Evolutionary conservation across 2,797 vertebrate species (phyloP), one percentile per base, ranked within the genome.

Genomic region (Pygocentrus nattereri): DNA sequence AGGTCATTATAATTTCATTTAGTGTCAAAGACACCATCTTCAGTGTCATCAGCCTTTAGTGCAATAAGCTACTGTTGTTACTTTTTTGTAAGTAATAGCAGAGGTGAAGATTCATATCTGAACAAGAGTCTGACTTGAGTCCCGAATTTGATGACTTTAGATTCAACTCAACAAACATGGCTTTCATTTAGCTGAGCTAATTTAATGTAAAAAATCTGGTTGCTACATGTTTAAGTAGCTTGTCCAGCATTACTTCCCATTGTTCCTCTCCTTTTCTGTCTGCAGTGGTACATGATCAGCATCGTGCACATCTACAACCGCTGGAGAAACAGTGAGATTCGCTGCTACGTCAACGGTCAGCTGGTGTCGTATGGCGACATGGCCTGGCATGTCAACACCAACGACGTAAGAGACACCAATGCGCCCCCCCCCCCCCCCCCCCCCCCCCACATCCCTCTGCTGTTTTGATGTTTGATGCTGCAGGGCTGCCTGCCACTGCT

Each of bases 321-420:
- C 84, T 99, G 98, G 98, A 96, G 98, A 86, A 99, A 99, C 94
- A 99, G 97, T 87, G 98, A 99, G 90, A 98, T 99, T 78, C 94
- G 98, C 79, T 99, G 98, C 90, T 99, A 98, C 0, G 98, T 99
- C 65, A 98, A 98, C n/a, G 98, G 98, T 58, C 98, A 99, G 82
- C 95, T 99, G 12, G 98, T 99, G 71, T 99, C 98, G 58, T 99
- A 99, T 21, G 98, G 98, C 72, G 98, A 99, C 91, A 99, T 99
- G 98, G 97, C 98, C 56, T 99, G 98, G 98, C 97, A 99, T 68
- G 97, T 99, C 87, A 99, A 99, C 93, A 99, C 98, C 0, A 98
- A 98, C 79, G 97, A 99, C 88, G 98, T 98, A 95, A 97, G 98
- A 19, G 47, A 76, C 90, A 72, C 82, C 18, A 4, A 91, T 23